Conservation (phyloP, 2,888 invertebrate species). For the Agrochola litura region DNA sequence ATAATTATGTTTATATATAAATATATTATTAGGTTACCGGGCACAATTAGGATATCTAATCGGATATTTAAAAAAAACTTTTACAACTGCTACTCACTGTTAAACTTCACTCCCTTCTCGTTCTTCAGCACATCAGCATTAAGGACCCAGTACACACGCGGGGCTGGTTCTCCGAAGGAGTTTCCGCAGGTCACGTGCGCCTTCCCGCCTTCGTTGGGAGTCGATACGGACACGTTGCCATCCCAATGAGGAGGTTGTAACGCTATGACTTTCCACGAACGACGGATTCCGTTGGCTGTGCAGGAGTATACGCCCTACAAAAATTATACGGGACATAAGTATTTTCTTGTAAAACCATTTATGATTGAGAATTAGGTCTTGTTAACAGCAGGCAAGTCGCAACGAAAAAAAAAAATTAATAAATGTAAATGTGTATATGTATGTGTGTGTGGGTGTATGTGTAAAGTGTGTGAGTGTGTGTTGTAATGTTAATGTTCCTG, state of each 20-base stretch:
- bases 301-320: constrained; percentile 94
- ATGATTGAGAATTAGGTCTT: not conserved
- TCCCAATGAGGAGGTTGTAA: constrained; percentile 88
- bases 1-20: too few relatives aligned
- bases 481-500: too few relatives aligned
- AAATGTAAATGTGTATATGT: too few relatives aligned
- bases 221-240: constrained; percentile 87
- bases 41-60: too few relatives aligned
- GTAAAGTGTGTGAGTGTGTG: too few relatives aligned
- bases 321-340: not conserved
- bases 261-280: constrained; percentile 85
- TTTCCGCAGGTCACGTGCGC: constrained; percentile 89
- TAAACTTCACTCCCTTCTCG: constrained; percentile 77
- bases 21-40: too few relatives aligned
- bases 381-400: too few relatives aligned
- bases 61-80: too few relatives aligned
- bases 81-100: constrained; percentile 72
- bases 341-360: not conserved
- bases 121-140: constrained; percentile 93
- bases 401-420: too few relatives aligned
- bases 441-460: too few relatives aligned
- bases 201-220: constrained; percentile 88
- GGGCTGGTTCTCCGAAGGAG: constrained; percentile 93
- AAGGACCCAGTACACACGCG: constrained; percentile 95
- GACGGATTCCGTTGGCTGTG: constrained; percentile 91